Conservation (phyloP, 2,888 invertebrate species). For the Cecidostiba fungosa region DNA sequence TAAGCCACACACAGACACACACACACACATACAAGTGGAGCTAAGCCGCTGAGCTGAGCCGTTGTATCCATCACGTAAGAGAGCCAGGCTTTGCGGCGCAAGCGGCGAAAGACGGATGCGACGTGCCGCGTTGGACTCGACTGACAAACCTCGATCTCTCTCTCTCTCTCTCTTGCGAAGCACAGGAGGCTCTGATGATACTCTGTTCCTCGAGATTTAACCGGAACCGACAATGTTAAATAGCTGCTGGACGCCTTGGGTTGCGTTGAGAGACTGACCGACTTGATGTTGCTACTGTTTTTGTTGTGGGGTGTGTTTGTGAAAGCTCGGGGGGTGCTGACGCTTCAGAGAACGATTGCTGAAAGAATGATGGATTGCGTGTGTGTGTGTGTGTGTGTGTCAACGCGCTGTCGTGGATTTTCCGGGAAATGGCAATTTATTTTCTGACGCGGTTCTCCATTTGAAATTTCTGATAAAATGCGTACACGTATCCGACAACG, state of each 20-base stretch:
- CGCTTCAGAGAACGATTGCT: neutral
- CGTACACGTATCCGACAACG: too few species aligned
- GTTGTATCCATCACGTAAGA: conserved; percentile 69
- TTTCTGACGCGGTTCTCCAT: neutral
- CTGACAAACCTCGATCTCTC: neutral
- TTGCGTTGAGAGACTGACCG: too few species aligned
- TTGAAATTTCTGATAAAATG: too few species aligned
- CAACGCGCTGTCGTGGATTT: neutral
- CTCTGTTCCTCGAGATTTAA: neutral
- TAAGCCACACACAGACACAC: neutral
- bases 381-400: neutral
- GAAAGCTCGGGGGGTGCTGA: neutral
- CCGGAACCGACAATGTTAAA: conserved; percentile 49
- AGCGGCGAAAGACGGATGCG: conserved; percentile 40
- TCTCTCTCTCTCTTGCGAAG: neutral
- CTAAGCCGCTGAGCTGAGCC: conserved; percentile 61
- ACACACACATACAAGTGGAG: conserved; percentile 40
- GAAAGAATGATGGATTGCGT: neutral
- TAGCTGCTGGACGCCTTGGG: neutral
- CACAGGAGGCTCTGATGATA: neutral
- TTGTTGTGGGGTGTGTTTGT: neutral
- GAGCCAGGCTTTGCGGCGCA: conserved; percentile 48
- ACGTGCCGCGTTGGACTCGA: neutral
- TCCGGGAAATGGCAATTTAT: neutral
- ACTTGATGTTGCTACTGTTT: neutral